Conservation (phyloP, 2,113 vertebrate genomes). For the Platysteira castanea region DNA sequence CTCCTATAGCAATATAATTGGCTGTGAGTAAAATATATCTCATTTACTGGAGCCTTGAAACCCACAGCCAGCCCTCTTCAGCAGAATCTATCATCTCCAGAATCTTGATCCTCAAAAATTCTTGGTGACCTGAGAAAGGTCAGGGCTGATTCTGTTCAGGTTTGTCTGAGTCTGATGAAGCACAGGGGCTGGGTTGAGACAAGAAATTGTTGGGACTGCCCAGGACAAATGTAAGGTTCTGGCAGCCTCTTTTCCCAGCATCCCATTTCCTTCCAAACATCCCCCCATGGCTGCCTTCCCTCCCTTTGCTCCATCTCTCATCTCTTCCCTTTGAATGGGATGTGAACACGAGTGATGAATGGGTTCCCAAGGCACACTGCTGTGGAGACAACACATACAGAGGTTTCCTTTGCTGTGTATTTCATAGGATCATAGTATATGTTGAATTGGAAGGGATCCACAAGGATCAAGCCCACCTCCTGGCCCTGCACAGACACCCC, state of each 20-base stretch:
- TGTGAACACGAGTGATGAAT: not conserved
- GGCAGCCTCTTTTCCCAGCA: not conserved
- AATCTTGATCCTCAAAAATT: not conserved
- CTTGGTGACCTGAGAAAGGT: not conserved
- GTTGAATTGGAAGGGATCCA: not conserved
- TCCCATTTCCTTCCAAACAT: not conserved
- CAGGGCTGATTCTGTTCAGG: not conserved
- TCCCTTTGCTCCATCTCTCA: not conserved
- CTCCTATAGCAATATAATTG: not conserved
- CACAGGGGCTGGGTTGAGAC: not conserved
- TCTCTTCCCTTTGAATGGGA: not conserved
- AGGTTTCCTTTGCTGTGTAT: not conserved
- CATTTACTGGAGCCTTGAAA: not conserved
- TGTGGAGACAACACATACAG: not conserved
- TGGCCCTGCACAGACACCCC: not conserved
- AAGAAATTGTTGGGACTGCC: not conserved
- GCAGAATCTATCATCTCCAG: not conserved
- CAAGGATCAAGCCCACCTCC: not conserved
- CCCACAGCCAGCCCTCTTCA: not conserved
- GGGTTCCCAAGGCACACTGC: not conserved
- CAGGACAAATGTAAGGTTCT: not conserved
- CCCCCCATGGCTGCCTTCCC: not conserved
- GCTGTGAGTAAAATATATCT: not conserved
- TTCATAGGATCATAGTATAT: not conserved
- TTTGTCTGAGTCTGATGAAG: not conserved